Percentiles rank a stretch among this genome's conserved stretches.
Conservation (phyloP, 2,888 invertebrate genomes). For the Sycophila texana region DNA sequence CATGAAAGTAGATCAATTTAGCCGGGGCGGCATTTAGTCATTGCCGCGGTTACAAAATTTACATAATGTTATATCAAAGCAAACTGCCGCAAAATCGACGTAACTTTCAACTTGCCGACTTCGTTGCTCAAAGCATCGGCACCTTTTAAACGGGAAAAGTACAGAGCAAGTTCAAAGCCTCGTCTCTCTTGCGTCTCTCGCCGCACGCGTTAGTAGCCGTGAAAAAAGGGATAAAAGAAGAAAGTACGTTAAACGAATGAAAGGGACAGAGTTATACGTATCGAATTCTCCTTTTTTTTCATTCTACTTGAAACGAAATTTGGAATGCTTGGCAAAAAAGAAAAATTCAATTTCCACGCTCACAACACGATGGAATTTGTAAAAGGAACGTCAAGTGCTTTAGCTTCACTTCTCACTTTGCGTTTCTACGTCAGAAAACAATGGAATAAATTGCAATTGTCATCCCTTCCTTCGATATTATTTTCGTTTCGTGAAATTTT, state of each 20-base stretch:
- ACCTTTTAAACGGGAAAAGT: constrained; percentile 35
- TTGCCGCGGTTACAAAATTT: constrained; percentile 25
- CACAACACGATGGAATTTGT: too few species aligned
- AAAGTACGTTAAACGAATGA: background rate
- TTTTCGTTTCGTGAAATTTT: too few species aligned
- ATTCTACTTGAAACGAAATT: too few species aligned
- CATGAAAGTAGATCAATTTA: constrained; percentile 38
- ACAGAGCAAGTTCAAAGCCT: constrained; percentile 17
- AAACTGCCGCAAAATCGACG: constrained; percentile 44
- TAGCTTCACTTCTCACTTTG: too few species aligned
- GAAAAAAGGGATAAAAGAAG: too few species aligned
- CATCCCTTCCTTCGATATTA: too few species aligned
- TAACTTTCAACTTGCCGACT: constrained; percentile 38
- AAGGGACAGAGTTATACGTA: background rate
- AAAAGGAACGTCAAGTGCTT: too few species aligned
- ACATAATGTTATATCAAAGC: constrained; percentile 45
- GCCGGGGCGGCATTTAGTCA: constrained; percentile 9
- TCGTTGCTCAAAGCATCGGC: background rate
- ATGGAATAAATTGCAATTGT: too few species aligned
- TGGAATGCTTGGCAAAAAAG: too few species aligned
- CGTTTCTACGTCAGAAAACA: too few species aligned
- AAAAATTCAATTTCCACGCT: too few species aligned
- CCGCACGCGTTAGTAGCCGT: background rate
- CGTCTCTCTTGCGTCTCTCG: background rate
- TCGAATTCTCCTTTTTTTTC: too few species aligned